phyloP scores from a whole-genome alignment of 2,797 vertebrate genomes.

The Prunella strophiata region DNA sequence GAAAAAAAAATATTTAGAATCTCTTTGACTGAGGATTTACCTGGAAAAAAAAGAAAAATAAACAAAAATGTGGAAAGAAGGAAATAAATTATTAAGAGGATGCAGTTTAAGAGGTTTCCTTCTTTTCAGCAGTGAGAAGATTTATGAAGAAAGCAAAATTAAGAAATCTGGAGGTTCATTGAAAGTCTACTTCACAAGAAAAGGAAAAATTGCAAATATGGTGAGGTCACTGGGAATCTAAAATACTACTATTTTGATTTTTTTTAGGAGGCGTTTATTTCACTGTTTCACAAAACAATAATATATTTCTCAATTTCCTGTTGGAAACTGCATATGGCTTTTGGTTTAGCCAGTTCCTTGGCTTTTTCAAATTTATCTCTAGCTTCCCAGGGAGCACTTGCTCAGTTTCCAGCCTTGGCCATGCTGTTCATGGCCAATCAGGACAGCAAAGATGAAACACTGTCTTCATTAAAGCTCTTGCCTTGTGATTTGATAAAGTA shows the following conservation, averaged over 20 bases:
- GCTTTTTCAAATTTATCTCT: background rate
- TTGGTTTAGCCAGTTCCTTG: background rate
- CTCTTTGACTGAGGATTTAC: background rate
- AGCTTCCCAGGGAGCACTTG: background rate
- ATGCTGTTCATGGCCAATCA: background rate
- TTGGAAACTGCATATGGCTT: background rate
- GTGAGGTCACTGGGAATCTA: background rate
- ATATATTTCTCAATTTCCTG: background rate
- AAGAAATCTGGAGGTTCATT: background rate
- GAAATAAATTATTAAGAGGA: background rate
- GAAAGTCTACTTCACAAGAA: background rate
- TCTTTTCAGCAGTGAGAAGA: background rate
- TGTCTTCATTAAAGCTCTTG: background rate
- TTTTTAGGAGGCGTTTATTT: background rate
- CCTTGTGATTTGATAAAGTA: background rate
- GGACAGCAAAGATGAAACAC: background rate
- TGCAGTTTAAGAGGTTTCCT: background rate
- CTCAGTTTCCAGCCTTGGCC: background rate
- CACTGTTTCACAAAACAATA: background rate
- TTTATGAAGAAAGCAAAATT: background rate
- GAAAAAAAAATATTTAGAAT: background rate
- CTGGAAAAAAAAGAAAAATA: background rate
- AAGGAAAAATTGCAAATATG: background rate
- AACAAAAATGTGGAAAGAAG: background rate
- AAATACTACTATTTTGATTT: background rate